These are phyloP conservation scores for Spisula subtruncata DNA, from an alignment of 2,888 invertebrate genomes.

Conservation along the genomic window DNA sequence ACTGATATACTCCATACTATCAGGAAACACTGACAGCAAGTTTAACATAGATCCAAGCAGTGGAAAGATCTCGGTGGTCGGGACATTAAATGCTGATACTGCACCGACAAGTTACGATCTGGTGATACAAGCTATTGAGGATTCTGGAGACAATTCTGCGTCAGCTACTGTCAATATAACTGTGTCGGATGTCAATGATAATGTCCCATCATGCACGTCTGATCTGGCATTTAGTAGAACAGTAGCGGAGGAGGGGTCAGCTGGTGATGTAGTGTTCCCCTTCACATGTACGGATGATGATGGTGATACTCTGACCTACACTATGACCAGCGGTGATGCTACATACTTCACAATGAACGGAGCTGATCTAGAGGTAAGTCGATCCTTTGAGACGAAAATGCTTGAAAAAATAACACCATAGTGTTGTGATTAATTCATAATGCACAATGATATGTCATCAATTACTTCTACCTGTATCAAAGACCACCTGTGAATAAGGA, in stretches of 20 bases:
- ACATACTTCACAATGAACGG: constrained; percentile 71
- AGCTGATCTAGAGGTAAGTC: constrained; percentile 59
- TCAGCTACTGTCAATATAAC: constrained; percentile 67
- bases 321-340: constrained; percentile 71
- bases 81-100: constrained; percentile 80
- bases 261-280: constrained; percentile 56
- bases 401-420: no score
- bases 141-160: constrained; percentile 68
- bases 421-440: no score
- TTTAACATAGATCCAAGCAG: constrained; percentile 75
- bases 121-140: constrained; percentile 72
- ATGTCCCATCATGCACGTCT: constrained; percentile 74
- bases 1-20: constrained; percentile 73
- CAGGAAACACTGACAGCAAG: constrained; percentile 71
- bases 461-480: no score
- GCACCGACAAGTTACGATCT: constrained; percentile 71
- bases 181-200: constrained; percentile 71
- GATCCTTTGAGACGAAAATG: no score
- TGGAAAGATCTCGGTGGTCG: constrained; percentile 74
- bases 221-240: constrained; percentile 66
- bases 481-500: no score
- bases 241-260: constrained; percentile 67
- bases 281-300: constrained; percentile 76
- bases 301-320: constrained; percentile 68
- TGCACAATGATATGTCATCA: no score